These are phyloP conservation scores for Clinocottus analis DNA, from an alignment of 2,113 vertebrate species.

Conservation along the genomic window DNA sequence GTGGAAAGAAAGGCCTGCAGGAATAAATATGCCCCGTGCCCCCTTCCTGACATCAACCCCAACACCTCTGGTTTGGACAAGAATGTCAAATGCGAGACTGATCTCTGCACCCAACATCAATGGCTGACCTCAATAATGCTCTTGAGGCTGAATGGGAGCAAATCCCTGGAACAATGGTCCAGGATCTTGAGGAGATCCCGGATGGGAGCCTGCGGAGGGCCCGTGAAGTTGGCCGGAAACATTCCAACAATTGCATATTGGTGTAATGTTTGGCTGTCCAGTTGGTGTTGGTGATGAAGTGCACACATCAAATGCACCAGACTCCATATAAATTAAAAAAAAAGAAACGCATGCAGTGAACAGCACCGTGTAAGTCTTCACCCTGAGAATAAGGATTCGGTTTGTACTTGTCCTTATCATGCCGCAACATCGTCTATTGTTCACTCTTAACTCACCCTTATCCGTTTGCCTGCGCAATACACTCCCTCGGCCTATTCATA, in stretches of 20 bases:
- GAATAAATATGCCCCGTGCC: too few relatives aligned
- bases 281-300: neutral
- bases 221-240: neutral
- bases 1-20: too few relatives aligned
- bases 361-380: neutral
- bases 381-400: neutral
- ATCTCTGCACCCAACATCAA: neutral
- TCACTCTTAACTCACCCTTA: neutral
- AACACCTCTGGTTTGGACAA: neutral
- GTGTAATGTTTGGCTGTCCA: neutral
- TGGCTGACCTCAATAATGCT: neutral
- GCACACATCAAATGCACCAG: neutral
- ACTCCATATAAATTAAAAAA: neutral
- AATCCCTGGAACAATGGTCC: neutral
- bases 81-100: neutral
- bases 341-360: neutral
- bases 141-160: neutral
- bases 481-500: slow-evolving; percentile 38
- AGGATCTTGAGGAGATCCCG: neutral
- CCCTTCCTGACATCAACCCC: neutral
- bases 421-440: slow-evolving; percentile 8
- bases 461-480: slow-evolving; percentile 31
- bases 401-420: slow-evolving; percentile 22
- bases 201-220: neutral
- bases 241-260: neutral